These are phyloP conservation scores for Drosophila algonquin DNA, from an alignment of 2,888 invertebrate genomes.

Conservation along the genomic window DNA sequence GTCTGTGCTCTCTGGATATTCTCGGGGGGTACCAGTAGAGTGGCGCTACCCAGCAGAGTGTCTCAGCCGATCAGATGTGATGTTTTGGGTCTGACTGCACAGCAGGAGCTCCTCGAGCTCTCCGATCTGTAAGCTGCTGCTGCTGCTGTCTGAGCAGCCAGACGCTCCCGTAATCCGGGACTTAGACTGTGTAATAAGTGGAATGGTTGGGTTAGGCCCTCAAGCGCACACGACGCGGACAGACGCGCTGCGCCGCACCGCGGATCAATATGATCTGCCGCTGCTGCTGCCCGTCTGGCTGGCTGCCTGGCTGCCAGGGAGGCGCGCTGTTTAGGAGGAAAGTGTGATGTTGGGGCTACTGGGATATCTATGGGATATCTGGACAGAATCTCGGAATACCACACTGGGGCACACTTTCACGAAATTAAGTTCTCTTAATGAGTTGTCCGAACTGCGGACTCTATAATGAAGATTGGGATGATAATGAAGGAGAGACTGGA, in stretches of 20 bases:
- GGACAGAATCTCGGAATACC: conserved; percentile 6
- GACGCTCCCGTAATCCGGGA: conserved; percentile 47
- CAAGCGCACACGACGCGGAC: conserved; percentile 34
- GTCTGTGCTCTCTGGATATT: conserved; percentile 23
- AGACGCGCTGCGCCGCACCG: conserved; percentile 1
- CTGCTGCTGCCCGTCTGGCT: neutral
- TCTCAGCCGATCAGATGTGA: conserved; percentile 60
- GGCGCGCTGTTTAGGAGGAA: conserved; percentile 7
- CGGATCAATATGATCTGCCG: conserved; percentile 25
- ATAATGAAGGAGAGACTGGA: too few species aligned
- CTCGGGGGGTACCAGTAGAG: conserved; percentile 25
- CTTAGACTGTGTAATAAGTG: conserved; percentile 61
- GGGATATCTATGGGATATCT: conserved; percentile 29
- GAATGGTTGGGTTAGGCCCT: conserved; percentile 41
- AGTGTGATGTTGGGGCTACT: conserved; percentile 44
- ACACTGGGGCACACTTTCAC: conserved; percentile 3
- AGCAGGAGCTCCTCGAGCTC: conserved; percentile 50
- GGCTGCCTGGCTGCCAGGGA: neutral
- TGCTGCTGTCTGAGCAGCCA: neutral
- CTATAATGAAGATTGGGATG: too few species aligned
- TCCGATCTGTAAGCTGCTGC: conserved; percentile 28
- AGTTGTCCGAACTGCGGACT: neutral
- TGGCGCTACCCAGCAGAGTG: conserved; percentile 62
- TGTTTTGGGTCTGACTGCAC: conserved; percentile 51
- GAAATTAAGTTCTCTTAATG: conserved; percentile 21